Conservation (phyloP, 2,888 invertebrate species). For the Diplolepis rosae region DNA sequence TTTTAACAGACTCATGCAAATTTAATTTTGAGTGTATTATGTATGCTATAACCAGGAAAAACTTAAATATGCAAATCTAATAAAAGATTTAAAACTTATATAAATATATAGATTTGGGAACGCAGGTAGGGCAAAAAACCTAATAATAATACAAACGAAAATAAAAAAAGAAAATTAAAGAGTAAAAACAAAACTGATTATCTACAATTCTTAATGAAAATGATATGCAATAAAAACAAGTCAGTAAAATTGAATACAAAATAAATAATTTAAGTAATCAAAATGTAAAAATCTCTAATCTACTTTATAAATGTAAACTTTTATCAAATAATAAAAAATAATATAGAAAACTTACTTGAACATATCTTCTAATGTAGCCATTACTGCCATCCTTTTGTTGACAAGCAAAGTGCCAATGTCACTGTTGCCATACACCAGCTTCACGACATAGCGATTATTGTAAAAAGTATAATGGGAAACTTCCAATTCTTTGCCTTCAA, state of each 20-base stretch:
- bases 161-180: no score
- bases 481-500: conserved; percentile 22
- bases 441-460: conserved; percentile 54
- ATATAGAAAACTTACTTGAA: conserved; percentile 52
- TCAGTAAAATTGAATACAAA: not conserved
- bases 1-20: not conserved
- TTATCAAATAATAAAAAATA: not conserved
- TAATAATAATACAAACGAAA: no score
- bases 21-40: not conserved
- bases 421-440: conserved; percentile 53
- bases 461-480: conserved; percentile 15
- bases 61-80: not conserved
- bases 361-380: conserved; percentile 53
- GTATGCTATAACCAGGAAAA: no score
- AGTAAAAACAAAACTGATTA: not conserved
- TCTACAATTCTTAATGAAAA: not conserved
- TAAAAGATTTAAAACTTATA: not conserved
- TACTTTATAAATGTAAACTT: not conserved
- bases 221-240: not conserved
- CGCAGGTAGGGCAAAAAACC: not conserved
- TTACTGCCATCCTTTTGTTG: conserved; percentile 53
- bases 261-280: not conserved
- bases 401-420: conserved; percentile 60
- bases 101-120: not conserved
- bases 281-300: not conserved